A percentile compares a stretch with the other conserved stretches of the same genome.
phyloP scores from a whole-genome alignment of 2,797 vertebrate species.

The Myoxocephalus aenaeus region DNA sequence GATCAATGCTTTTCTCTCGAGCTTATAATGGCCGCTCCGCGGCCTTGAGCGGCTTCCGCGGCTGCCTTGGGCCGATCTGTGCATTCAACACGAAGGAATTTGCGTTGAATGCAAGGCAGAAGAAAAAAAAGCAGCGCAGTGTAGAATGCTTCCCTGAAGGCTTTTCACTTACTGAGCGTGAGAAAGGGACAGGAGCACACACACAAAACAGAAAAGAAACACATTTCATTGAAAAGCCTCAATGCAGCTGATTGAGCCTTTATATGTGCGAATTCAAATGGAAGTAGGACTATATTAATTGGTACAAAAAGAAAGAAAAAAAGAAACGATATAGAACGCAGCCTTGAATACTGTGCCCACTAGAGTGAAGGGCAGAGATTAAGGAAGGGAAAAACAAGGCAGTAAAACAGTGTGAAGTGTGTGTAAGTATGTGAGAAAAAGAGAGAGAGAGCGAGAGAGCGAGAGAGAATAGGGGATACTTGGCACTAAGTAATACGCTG shows the following conservation, averaged over 20 bases:
- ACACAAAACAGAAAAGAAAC: not conserved
- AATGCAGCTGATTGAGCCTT: conserved; percentile 12
- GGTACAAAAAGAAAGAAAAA: not conserved
- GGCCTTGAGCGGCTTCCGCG: conserved; percentile 12
- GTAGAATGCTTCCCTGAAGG: not conserved
- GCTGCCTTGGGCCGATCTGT: conserved; percentile 35
- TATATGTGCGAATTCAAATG: not conserved
- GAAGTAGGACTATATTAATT: conserved; percentile 9
- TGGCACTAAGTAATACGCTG: conserved; percentile 15
- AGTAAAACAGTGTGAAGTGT: conserved; percentile 7
- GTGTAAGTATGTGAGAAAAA: not conserved
- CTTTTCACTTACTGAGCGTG: not conserved
- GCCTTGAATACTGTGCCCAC: conserved; percentile 4
- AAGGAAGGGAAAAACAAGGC: conserved; percentile 7
- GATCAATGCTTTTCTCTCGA: conserved; percentile 62
- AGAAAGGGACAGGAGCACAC: not conserved
- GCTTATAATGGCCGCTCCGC: conserved; percentile 24
- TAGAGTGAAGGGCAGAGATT: not conserved
- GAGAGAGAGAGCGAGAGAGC: not conserved
- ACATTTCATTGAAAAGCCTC: not conserved
- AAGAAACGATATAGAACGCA: conserved; percentile 3
- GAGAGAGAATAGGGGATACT: not conserved
- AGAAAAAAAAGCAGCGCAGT: not conserved
- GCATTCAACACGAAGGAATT: conserved; percentile 11
- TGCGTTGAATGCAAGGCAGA: not conserved